Evolutionary conservation across 2,888 invertebrate genomes (phyloP), one percentile per base, ranked within the genome.

Genomic region (Acronicta leporina): DNA sequence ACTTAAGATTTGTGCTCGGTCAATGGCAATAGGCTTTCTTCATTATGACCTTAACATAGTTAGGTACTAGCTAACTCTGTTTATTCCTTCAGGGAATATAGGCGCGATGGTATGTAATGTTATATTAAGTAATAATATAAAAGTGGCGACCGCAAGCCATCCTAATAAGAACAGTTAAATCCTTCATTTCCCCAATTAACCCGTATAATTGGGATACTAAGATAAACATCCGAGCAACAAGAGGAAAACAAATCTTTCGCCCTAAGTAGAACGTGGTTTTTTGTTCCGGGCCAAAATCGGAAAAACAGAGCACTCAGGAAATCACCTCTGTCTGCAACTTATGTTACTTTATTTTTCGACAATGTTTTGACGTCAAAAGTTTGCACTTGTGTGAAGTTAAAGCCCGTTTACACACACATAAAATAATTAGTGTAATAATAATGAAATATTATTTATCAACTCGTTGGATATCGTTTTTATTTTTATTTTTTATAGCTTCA

Each of bases 181-280:
- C 61, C 45, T 52, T 75, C 41, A 59, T 63, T 76, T 63, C 25
- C 59, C 48, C 70, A 76, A 75, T 76, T 75, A 76, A 70, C 67
- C 70, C 74, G 70, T 59, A 76, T 75, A 76, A 75, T 76, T 76
- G 59, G 59, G 49, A 63, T 51, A 59, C 47, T 56, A 55, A 62
- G 54, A 58, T 58, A 70, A 67, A 52, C 63, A 76, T 69, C 63
- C 45, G 55, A 66, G 63, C 47, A 56, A 61, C 53, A 60, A 59
- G 66, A 66, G 63, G 55, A 61, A 73, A 73, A 69, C 52, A 66
- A 75, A 76, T 68, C 59, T 73, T 63, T 56, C 64, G 46, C 59
- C 44, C 27, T 42, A 41, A 41, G 56, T 30, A 66, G 35, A 61
- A 33, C 51, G 49, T 62, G 67, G 55, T 61, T 67, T 69, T 14